A percentile compares a stretch with the other conserved stretches of the same genome.
Evolutionary conservation across 2,888 invertebrate genomes (phyloP).

Genomic region (Phasia obesa): DNA sequence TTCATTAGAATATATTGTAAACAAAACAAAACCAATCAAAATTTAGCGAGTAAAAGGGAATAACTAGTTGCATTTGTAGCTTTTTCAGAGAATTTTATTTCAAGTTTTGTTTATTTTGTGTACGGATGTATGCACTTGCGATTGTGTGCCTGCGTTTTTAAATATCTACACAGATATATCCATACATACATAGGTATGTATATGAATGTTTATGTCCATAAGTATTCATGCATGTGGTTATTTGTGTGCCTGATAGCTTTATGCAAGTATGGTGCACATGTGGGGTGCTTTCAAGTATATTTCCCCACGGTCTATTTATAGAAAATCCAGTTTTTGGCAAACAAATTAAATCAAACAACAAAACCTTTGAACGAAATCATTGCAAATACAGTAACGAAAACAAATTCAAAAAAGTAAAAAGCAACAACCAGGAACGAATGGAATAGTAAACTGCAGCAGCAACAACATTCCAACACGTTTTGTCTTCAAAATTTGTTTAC

Average conservation of each 20-base stretch:
- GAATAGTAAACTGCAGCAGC: constrained; percentile 40
- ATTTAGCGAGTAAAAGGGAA: background rate
- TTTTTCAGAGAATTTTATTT: constrained; percentile 10
- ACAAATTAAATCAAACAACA: constrained; percentile 57
- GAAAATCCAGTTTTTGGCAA: constrained; percentile 81
- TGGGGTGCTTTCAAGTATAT: constrained; percentile 79
- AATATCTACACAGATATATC: background rate
- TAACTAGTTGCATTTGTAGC: constrained; percentile 30
- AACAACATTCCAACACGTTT: constrained; percentile 65
- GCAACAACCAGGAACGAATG: constrained; percentile 31
- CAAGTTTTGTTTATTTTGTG: background rate
- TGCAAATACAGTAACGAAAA: constrained; percentile 18
- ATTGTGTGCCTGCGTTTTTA: background rate
- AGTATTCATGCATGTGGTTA: constrained; percentile 17
- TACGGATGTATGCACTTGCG: background rate
- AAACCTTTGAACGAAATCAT: constrained; percentile 40
- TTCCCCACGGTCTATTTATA: constrained; percentile 81
- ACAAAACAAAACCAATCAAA: constrained; percentile 32
- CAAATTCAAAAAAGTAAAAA: constrained; percentile 5
- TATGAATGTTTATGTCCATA: no score
- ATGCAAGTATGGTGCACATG: constrained; percentile 75
- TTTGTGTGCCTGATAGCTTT: constrained; percentile 42
- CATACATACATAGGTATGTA: background rate
- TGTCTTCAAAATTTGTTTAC: constrained; percentile 62
- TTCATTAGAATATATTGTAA: constrained; percentile 23